These are phyloP conservation scores for Amiota mariae DNA, from an alignment of 2,888 invertebrate genomes.

Conservation along the genomic window DNA sequence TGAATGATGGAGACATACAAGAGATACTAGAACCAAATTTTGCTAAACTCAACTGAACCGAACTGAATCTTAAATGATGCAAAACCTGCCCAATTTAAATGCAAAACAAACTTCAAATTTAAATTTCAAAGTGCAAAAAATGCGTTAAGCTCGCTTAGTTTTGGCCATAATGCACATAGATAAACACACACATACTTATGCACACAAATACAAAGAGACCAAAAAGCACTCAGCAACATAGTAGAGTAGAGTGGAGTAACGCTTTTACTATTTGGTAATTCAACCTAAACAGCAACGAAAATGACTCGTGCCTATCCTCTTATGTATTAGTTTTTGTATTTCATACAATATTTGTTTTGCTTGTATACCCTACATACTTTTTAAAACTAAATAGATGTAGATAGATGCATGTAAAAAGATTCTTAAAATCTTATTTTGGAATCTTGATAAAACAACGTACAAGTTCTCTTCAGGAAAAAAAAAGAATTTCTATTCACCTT, in stretches of 20 bases:
- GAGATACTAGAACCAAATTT: too few relatives aligned
- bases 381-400: too few relatives aligned
- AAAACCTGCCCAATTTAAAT: constrained; percentile 22
- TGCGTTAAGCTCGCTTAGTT: background rate
- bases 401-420: too few relatives aligned
- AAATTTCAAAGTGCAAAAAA: constrained; percentile 24
- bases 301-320: constrained; percentile 9
- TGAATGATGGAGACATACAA: too few relatives aligned
- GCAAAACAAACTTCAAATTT: constrained; percentile 16
- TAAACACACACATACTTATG: background rate
- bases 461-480: too few relatives aligned
- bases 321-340: background rate
- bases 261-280: constrained; percentile 21
- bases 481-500: too few relatives aligned
- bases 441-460: too few relatives aligned
- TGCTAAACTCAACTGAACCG: too few relatives aligned
- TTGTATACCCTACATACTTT: too few relatives aligned
- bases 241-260: background rate
- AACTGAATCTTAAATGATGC: background rate
- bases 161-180: background rate
- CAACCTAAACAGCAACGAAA: constrained; percentile 25
- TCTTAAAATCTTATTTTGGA: too few relatives aligned
- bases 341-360: too few relatives aligned
- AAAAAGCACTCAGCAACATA: background rate
- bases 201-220: constrained; percentile 6